These are phyloP conservation scores for Brachionus rubens DNA, from an alignment of 1,140 invertebrate species.

Conservation along the genomic window DNA sequence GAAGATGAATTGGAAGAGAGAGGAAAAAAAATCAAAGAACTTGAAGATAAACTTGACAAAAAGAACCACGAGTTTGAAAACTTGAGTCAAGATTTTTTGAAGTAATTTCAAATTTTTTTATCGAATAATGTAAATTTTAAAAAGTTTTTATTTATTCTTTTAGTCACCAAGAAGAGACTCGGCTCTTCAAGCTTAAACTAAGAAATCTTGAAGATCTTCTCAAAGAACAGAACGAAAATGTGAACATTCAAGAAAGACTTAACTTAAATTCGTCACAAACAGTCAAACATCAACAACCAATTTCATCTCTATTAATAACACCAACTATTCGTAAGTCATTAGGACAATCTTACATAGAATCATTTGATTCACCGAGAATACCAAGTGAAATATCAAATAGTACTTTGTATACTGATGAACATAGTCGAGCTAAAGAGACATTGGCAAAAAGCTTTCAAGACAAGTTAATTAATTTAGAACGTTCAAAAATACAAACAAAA, in stretches of 20 bases:
- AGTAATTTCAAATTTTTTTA: not conserved
- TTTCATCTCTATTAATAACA: slow-evolving; percentile 26
- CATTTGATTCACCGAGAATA: not conserved
- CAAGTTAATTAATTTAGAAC: slow-evolving; percentile 33
- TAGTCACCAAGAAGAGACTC: slow-evolving; percentile 17
- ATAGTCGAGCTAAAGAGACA: not conserved
- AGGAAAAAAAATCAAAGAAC: not conserved
- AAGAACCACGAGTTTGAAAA: slow-evolving; percentile 14
- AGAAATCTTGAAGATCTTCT: slow-evolving; percentile 14
- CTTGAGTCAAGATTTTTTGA: not conserved
- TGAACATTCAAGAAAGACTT: not conserved
- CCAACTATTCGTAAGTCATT: slow-evolving; percentile 14
- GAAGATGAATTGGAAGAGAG: not conserved
- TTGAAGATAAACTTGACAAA: not conserved
- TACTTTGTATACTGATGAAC: not conserved
- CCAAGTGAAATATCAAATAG: not conserved
- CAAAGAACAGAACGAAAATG: not conserved
- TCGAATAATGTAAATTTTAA: not conserved
- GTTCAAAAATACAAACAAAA: slow-evolving; percentile 39
- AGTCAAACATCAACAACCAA: not conserved
- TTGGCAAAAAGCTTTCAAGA: slow-evolving; percentile 28
- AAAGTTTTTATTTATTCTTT: not conserved
- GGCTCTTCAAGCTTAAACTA: not conserved
- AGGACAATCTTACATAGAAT: not conserved
- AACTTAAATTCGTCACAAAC: not conserved